Evolutionary conservation across 2,113 vertebrate species (phyloP).

Genomic region (Neolamprologus kungweensis): DNA sequence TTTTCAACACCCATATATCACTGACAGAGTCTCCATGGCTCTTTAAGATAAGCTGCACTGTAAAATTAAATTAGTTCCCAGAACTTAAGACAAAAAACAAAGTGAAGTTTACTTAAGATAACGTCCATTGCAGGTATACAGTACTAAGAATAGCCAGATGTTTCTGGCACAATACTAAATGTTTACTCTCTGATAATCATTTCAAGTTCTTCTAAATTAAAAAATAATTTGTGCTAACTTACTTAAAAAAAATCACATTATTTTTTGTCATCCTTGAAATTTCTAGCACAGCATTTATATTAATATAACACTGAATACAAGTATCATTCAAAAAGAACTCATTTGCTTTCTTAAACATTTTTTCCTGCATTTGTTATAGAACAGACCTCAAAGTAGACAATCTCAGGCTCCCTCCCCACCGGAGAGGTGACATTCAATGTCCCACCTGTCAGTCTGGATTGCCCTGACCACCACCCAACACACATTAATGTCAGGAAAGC

Average conservation of each 20-base stretch:
- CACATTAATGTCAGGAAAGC: neutral
- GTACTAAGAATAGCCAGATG: neutral
- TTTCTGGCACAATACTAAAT: neutral
- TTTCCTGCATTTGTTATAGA: neutral
- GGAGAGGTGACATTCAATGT: fast-evolving
- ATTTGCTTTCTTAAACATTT: neutral
- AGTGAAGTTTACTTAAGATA: neutral
- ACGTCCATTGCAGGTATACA: fast-evolving
- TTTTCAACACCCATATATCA: neutral
- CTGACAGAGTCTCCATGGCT: neutral
- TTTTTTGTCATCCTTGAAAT: neutral
- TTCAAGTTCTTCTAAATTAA: neutral
- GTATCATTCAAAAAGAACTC: neutral
- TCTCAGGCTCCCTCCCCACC: neutral
- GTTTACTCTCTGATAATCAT: neutral
- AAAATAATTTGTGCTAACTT: neutral
- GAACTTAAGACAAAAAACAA: neutral
- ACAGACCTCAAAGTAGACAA: neutral
- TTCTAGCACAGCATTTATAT: fast-evolving
- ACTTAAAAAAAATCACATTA: neutral
- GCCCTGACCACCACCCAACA: neutral
- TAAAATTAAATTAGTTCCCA: neutral
- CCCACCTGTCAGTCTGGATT: fast-evolving
- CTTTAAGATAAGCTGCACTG: neutral
- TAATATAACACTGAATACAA: neutral